Base-by-base conservation (phyloP, 2,797 vertebrate genomes). In the Bradypodion pumilum region DNA sequence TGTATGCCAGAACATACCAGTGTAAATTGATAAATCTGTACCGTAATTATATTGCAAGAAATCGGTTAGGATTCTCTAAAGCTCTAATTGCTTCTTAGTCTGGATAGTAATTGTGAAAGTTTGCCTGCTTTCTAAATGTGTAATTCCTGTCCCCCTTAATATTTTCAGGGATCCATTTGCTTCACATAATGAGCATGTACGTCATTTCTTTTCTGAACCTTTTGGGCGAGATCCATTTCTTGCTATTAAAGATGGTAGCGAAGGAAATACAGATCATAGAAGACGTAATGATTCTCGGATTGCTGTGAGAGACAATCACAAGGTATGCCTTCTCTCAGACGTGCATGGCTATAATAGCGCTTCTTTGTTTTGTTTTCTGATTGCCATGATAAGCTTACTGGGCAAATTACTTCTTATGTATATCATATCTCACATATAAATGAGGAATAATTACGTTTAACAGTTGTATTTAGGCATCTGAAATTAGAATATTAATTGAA, bases 181-280 rank as follows among this genome's bases (percentile, higher is more conserved):
- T 40, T 94, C 96, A 37, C 98, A 99, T 90, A 96, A 94, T 76
- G 97, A 98, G 15, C 95, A 96, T 15, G 93, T 98, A 97, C 97
- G 97, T 97, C 96, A 96, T 40, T 97, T 95, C 91, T 97, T 98
- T 91, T 95, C 97, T 0, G 97, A 98, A 81, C 97, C 97, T 0
- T 96, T 97, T 19, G 97, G 96, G 25, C 95, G 93, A 73, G 93
- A 96, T 46, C 85, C 94, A 0, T 90, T 96, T 90, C 95, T 94
- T 90, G 94, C 96, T 77, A 87, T 97, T 80, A 96, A 93, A 80
- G 96, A 97, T 82, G 95, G 95, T 0, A 87, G 78, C 86, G 85
- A 90, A 87, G 87, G 92, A 86, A 5, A 87, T 29, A 91, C 0
- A 8, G 90, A 82, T 82, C 81, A 56, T 8, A 84, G 68, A 90